A percentile compares a stretch with the other conserved stretches of the same genome.
phyloP scores from a whole-genome alignment of 2,888 invertebrate genomes.

The Tiphia femorata region DNA sequence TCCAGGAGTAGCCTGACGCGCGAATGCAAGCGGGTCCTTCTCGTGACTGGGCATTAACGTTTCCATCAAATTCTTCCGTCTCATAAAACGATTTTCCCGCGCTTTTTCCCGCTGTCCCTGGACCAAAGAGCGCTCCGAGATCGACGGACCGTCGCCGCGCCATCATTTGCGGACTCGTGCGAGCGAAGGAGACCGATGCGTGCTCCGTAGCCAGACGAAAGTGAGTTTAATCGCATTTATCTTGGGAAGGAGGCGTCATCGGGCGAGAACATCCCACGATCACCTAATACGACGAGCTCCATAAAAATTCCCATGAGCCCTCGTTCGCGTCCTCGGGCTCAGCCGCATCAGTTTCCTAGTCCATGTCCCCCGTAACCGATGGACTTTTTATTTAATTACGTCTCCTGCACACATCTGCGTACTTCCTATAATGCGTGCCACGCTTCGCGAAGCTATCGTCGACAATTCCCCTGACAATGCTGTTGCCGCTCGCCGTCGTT shows the following conservation, averaged over 20 bases:
- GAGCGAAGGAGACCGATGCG: background rate
- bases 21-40: background rate
- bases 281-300: constrained; percentile 10
- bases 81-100: constrained; percentile 49
- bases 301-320: constrained; percentile 38
- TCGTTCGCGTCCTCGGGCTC: constrained; percentile 41
- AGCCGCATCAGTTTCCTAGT: constrained; percentile 34
- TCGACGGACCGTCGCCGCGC: constrained; percentile 28
- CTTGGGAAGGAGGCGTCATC: no score
- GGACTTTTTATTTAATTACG: constrained; percentile 59
- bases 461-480: constrained; percentile 36
- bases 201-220: background rate
- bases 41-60: constrained; percentile 47
- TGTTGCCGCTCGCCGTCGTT: constrained; percentile 19
- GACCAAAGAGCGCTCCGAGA: constrained; percentile 21
- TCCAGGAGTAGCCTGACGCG: no score
- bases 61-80: constrained; percentile 55
- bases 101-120: constrained; percentile 22
- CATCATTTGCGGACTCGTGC: no score
- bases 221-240: background rate
- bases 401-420: constrained; percentile 50
- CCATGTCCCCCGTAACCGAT: constrained; percentile 50
- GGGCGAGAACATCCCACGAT: no score
- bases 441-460: constrained; percentile 23
- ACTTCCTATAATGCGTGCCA: no score